Percentiles rank a stretch among this genome's conserved stretches.
Conservation (phyloP, 2,797 vertebrate species). For the Acanthornis magna region DNA sequence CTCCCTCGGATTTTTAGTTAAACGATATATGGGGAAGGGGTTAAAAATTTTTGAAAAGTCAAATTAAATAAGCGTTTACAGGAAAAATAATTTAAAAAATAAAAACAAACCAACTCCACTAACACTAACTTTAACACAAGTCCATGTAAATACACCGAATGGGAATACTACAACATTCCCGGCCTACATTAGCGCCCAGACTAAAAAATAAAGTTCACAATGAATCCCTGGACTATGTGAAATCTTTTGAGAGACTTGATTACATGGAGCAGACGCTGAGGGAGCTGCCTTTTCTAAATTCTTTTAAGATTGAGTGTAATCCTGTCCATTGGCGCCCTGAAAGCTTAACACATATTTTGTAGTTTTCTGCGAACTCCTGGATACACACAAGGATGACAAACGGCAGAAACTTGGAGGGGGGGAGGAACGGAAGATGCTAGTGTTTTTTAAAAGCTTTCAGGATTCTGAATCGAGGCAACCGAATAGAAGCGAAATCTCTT, state of each 20-base stretch:
- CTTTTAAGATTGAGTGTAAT: background rate
- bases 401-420: background rate
- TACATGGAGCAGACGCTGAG: background rate
- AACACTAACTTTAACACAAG: background rate
- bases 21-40: background rate
- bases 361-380: background rate
- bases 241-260: background rate
- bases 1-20: background rate
- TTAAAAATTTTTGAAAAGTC: rapidly evolving
- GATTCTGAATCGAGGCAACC: background rate
- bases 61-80: background rate
- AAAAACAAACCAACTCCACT: background rate
- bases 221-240: background rate
- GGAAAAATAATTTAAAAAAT: too few relatives aligned
- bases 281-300: background rate
- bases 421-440: background rate
- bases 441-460: background rate
- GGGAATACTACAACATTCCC: background rate
- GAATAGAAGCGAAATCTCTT: background rate
- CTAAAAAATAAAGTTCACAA: background rate
- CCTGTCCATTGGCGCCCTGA: background rate
- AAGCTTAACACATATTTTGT: background rate
- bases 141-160: background rate
- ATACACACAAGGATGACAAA: background rate
- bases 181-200: background rate